Evolutionary conservation across 2,113 vertebrate species (phyloP), one percentile per base, ranked within the genome.

Genomic region (Xenotilapia leptura): DNA sequence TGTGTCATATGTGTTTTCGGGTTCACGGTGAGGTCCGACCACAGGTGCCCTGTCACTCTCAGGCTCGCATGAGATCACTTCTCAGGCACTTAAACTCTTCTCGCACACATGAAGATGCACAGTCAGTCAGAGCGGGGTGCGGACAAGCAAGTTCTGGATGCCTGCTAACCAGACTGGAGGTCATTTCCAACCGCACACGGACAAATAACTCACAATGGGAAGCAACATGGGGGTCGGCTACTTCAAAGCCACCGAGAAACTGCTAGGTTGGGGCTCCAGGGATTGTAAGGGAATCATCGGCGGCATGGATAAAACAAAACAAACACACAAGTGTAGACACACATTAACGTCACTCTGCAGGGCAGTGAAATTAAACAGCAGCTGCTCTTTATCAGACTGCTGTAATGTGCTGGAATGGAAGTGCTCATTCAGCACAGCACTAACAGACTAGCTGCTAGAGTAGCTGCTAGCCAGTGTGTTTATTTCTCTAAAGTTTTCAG

Each of bases 1-100:
- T 42, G 83, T 84, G 87, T 88, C 62, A 68, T 77, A 13, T 77
- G 88, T 56, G 73, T 49, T 21, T 15, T 56, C 6, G 33, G 31
- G 85, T 84, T 87, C 88, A 68, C 2, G 21, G 47, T 62, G 94
- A 85, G 89, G 79, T 83, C 83, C 7, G 19, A 21, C 5, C 83
- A 91, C 94, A 95, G 92, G 73, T 91, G 94, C 79, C 86, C 73
- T 88, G 87, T 90, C 92, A 83, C 84, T 92, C 87, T 88, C 47
- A 62, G 84, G 51, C 23, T 12, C 3, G 56, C 23, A 90, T 82
- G 73, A 92, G 88, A 89, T 90, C 73, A 82, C 55, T 90, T 92
- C 86, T 89, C 80, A 83, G 86, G 83, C 82, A 86, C 80, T 51
- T 38, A 21, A 88, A 87, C 53, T 68, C 28, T 70, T 38, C 15